phyloP scores from a whole-genome alignment of 23 tunicate genomes.

The Trididemnum nubilum region DNA sequence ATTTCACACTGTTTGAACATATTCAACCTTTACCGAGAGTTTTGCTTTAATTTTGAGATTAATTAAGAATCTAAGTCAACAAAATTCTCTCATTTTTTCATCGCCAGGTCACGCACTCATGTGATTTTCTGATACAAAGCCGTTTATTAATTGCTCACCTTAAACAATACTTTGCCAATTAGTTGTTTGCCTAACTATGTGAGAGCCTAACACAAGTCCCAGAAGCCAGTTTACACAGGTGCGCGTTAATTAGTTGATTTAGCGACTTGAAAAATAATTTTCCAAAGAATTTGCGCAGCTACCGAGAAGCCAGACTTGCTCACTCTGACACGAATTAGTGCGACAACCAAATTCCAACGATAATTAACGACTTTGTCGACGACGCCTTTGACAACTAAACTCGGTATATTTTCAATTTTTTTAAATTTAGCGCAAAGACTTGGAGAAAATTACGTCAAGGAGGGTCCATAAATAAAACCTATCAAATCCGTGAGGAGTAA shows the following conservation, averaged over 20 bases:
- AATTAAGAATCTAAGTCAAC: slow-evolving; percentile 5
- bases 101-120: slow-evolving; percentile 1
- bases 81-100: neutral
- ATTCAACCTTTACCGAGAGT: no score
- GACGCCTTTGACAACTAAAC: neutral
- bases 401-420: neutral
- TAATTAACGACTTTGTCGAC: neutral
- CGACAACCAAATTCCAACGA: neutral
- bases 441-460: neutral
- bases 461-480: no score
- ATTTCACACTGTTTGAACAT: no score
- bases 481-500: no score
- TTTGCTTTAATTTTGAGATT: neutral
- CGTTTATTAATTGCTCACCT: slow-evolving; percentile 6
- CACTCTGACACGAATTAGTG: neutral
- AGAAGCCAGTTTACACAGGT: neutral
- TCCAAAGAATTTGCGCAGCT: neutral
- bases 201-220: neutral
- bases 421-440: neutral
- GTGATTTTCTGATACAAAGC: neutral
- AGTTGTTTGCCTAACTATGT: slow-evolving; percentile 1
- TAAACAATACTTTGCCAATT: slow-evolving; percentile 20
- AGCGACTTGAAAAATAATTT: slow-evolving; percentile 4
- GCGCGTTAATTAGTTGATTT: neutral
- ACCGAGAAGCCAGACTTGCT: neutral